phyloP scores from a whole-genome alignment of 2,797 vertebrate species.

The Lepilemur ruficaudatus region DNA sequence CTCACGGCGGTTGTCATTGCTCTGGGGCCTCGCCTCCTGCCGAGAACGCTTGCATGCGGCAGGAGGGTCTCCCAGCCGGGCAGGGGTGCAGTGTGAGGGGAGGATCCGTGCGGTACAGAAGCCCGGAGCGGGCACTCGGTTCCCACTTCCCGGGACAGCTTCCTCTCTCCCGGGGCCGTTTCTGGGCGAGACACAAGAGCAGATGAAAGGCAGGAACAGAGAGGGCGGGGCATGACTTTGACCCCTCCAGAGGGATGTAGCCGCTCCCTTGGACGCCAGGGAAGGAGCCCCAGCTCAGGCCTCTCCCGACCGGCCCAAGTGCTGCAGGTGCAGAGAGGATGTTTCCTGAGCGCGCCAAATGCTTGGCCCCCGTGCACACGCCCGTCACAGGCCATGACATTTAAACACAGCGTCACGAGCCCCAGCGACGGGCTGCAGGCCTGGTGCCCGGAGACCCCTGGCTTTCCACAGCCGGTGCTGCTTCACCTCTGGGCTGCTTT shows the following conservation, averaged over 20 bases:
- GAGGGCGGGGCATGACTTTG: neutral
- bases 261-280: neutral
- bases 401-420: neutral
- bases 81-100: accelerated
- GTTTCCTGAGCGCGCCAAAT: neutral
- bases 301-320: accelerated
- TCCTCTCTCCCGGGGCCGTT: neutral
- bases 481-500: neutral
- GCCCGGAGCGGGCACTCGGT: neutral
- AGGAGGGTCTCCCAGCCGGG: accelerated
- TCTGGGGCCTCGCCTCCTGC: neutral
- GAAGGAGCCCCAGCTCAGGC: accelerated
- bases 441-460: neutral
- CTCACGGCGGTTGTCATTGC: accelerated
- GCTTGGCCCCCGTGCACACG: accelerated
- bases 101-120: neutral
- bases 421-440: accelerated
- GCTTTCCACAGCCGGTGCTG: accelerated
- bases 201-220: neutral
- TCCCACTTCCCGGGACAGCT: accelerated
- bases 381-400: neutral
- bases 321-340: accelerated
- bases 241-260: accelerated
- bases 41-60: neutral
- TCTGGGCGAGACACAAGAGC: neutral